phyloP scores from a whole-genome alignment of 2,888 invertebrate species.

The Prosopocoilus inquinatus region DNA sequence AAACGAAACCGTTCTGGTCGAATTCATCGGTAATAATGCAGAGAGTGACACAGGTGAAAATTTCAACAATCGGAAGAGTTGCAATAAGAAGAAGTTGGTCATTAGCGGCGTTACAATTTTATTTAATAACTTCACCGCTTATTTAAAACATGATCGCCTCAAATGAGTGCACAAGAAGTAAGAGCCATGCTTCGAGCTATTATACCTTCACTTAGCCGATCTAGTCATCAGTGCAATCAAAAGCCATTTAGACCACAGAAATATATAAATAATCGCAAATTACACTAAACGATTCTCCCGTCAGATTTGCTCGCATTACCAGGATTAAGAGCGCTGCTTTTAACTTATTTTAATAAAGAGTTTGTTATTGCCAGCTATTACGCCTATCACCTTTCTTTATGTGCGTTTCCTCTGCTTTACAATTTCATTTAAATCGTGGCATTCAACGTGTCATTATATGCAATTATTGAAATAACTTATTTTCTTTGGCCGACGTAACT shows the following conservation, averaged over 20 bases:
- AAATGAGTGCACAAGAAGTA: slow-evolving; percentile 7
- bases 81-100: background rate
- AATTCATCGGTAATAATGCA: too few species aligned
- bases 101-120: background rate
- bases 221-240: slow-evolving; percentile 22
- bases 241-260: slow-evolving; percentile 18
- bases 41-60: background rate
- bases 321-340: slow-evolving; percentile 9
- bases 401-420: slow-evolving; percentile 3
- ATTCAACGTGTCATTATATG: background rate
- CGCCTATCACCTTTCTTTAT: slow-evolving; percentile 2
- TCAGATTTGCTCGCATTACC: slow-evolving; percentile 14
- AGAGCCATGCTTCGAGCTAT: slow-evolving; percentile 9
- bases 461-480: slow-evolving; percentile 3
- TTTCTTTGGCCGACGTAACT: background rate
- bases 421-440: slow-evolving; percentile 7
- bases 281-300: slow-evolving; percentile 12
- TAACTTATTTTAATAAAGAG: slow-evolving; percentile 18
- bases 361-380: slow-evolving; percentile 7
- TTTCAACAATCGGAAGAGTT: background rate
- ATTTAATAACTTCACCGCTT: slow-evolving; percentile 15
- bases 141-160: slow-evolving; percentile 20
- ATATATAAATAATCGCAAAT: slow-evolving; percentile 18
- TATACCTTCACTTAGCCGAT: slow-evolving; percentile 19
- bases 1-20: too few species aligned